Percentiles rank a stretch among this genome's conserved stretches.
Conservation (phyloP, 2,888 invertebrate genomes). For the Pachliopta kotzebuea region DNA sequence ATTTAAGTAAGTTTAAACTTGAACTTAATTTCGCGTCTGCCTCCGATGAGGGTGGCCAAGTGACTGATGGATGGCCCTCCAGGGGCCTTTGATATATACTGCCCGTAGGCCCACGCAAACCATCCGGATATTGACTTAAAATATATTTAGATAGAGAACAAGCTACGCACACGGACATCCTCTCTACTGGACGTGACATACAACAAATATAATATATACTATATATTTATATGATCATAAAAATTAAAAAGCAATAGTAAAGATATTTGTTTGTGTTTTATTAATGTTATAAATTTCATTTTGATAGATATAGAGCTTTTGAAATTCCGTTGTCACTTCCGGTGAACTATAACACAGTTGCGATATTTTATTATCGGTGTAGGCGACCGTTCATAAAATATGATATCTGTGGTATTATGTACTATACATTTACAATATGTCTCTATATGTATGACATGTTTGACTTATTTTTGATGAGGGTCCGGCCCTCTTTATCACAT, state of each 20-base stretch:
- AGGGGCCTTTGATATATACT: constrained; percentile 17
- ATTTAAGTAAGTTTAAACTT: not conserved
- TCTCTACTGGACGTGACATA: constrained; percentile 2
- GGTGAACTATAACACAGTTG: not conserved
- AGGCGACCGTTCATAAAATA: constrained; percentile 10
- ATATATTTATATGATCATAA: too few species aligned
- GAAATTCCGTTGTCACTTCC: constrained; percentile 1
- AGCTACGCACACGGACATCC: not conserved
- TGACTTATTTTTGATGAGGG: too few species aligned
- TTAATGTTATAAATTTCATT: too few species aligned
- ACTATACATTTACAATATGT: not conserved
- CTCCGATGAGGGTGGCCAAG: not conserved
- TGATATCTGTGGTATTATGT: not conserved
- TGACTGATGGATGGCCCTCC: constrained; percentile 10
- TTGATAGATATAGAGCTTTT: too few species aligned
- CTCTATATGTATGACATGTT: too few species aligned
- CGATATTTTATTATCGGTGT: constrained; percentile 1
- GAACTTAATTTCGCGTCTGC: not conserved
- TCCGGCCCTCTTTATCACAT: too few species aligned
- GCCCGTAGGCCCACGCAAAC: constrained; percentile 22
- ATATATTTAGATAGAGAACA: constrained; percentile 2
- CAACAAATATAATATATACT: too few species aligned
- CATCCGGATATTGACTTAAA: constrained; percentile 14
- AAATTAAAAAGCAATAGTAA: too few species aligned
- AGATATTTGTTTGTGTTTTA: too few species aligned